These are phyloP conservation scores for Galeruca laticollis DNA, from an alignment of 2,888 invertebrate species.

Conservation along the genomic window DNA sequence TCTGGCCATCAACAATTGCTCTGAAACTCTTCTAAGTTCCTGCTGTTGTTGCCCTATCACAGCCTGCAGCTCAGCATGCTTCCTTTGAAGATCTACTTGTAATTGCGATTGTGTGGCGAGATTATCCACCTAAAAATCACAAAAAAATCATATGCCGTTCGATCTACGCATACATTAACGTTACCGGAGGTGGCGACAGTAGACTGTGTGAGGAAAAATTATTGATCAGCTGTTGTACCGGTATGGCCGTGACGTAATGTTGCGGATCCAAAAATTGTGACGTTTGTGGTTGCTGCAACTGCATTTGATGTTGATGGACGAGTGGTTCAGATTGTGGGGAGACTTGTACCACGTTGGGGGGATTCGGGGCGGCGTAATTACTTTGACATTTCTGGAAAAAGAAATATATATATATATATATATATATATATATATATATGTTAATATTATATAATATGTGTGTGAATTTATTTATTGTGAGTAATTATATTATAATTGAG, in stretches of 20 bases:
- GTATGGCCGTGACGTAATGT: constrained; percentile 72
- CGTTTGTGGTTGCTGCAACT: constrained; percentile 49
- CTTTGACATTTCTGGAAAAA: constrained; percentile 60
- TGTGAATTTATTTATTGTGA: too few relatives aligned
- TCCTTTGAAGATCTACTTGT: constrained; percentile 82
- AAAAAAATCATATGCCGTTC: not conserved
- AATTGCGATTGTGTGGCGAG: constrained; percentile 72
- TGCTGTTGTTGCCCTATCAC: constrained; percentile 89
- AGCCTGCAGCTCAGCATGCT: constrained; percentile 88
- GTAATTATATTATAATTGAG: too few relatives aligned
- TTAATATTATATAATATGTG: too few relatives aligned
- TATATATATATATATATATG: too few relatives aligned
- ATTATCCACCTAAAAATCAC: constrained; percentile 58
- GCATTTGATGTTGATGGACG: constrained; percentile 46
- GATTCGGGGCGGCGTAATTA: constrained; percentile 43
- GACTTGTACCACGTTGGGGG: constrained; percentile 30
- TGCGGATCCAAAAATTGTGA: constrained; percentile 66
- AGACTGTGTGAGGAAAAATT: constrained; percentile 68
- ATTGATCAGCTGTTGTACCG: constrained; percentile 71
- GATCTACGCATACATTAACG: constrained; percentile 11
- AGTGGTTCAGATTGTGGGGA: constrained; percentile 43
- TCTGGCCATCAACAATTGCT: constrained; percentile 84
- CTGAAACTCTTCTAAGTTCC: constrained; percentile 86
- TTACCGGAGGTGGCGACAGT: constrained; percentile 63
- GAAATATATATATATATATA: not conserved